phyloP scores from a whole-genome alignment of 2,888 invertebrate species.

The Perizoma flavofasciatum region DNA sequence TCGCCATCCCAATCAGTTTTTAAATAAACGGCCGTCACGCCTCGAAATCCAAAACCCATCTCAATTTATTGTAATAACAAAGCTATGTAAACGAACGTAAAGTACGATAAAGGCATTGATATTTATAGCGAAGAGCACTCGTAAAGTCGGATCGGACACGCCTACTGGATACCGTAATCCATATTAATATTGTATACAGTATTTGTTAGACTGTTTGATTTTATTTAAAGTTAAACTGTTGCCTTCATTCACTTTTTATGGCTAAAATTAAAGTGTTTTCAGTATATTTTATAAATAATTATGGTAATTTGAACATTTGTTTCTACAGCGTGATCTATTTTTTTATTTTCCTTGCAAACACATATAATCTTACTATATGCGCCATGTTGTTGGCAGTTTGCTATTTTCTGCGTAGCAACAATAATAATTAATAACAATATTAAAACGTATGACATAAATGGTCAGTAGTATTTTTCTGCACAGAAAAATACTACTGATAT shows the following conservation, averaged over 20 bases:
- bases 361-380: too few relatives aligned
- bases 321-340: too few relatives aligned
- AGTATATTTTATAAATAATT: too few relatives aligned
- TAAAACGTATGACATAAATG: too few relatives aligned
- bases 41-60: slow-evolving; percentile 18
- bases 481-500: too few relatives aligned
- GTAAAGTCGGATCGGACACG: slow-evolving; percentile 36
- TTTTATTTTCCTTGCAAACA: too few relatives aligned
- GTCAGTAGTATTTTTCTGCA: too few relatives aligned
- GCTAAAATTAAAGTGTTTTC: too few relatives aligned
- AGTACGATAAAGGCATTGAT: slow-evolving; percentile 35
- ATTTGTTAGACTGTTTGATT: slow-evolving; percentile 22
- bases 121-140: slow-evolving; percentile 35
- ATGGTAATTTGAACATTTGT: too few relatives aligned
- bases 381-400: too few relatives aligned
- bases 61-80: slow-evolving; percentile 38
- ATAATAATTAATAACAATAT: too few relatives aligned
- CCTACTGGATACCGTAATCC: slow-evolving; percentile 33
- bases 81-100: slow-evolving; percentile 37
- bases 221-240: background rate
- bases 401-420: too few relatives aligned
- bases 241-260: background rate
- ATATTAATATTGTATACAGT: slow-evolving; percentile 2
- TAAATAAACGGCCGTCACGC: slow-evolving; percentile 12
- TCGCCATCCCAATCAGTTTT: slow-evolving; percentile 3